These are phyloP conservation scores for Myiopsitta monachus DNA, from an alignment of 2,113 vertebrate species.

Conservation along the genomic window DNA sequence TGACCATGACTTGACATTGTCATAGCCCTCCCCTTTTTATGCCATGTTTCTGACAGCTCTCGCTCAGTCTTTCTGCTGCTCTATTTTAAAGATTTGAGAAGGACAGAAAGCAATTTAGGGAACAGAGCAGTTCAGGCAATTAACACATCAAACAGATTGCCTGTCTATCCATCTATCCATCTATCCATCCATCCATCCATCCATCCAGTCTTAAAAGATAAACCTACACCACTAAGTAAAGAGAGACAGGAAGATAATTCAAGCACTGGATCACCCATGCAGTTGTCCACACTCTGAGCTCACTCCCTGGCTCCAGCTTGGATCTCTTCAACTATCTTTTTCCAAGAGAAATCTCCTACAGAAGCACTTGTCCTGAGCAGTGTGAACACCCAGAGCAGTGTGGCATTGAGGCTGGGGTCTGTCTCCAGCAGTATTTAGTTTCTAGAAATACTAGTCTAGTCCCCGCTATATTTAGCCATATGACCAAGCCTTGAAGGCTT, in stretches of 20 bases:
- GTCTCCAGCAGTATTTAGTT: not conserved
- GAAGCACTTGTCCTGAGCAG: not conserved
- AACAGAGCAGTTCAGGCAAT: not conserved
- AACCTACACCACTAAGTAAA: not conserved
- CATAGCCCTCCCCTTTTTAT: not conserved
- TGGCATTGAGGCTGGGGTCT: not conserved
- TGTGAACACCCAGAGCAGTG: not conserved
- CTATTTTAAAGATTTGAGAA: not conserved
- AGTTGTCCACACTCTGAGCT: not conserved
- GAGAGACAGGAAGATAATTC: not conserved
- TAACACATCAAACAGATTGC: not conserved
- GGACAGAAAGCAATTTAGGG: not conserved
- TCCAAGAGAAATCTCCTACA: not conserved
- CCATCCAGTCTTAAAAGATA: not conserved
- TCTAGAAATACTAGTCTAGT: not conserved
- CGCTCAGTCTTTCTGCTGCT: not conserved
- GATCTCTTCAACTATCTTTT: not conserved
- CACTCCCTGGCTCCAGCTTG: not conserved
- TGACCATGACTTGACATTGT: not conserved
- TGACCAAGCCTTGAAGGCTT: not conserved
- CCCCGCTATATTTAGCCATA: not conserved
- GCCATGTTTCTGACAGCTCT: not conserved
- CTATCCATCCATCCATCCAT: fast-evolving
- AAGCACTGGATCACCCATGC: not conserved
- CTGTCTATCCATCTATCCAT: not conserved